Evolutionary conservation across 1,140 invertebrate genomes (phyloP), one percentile per base, ranked within the genome.

Genomic region (Zaprionus ghesquierei): DNA sequence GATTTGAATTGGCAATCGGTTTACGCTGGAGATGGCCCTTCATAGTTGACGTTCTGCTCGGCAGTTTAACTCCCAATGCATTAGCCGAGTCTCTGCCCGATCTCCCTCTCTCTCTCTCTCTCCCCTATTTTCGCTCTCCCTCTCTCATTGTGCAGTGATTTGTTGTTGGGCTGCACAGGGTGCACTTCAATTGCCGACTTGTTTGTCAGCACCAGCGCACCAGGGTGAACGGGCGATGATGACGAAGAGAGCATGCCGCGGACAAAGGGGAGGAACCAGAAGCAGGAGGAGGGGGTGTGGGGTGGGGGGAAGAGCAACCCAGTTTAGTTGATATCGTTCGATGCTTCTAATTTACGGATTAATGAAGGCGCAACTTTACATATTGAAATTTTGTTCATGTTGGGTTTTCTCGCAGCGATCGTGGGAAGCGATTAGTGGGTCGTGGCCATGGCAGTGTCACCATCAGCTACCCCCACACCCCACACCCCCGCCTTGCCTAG

Each of bases 261-360:
- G 29, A 31, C 22, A 23, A 10, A 31, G 27, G 10, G 9, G 5
- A 5, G 25, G 8, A 20, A 23, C 8, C 13, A 41, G 35, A 12
- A 0, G 33, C 12, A 13, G 15, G 27, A 13, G 33, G 31, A 63
- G 13, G 35, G 41, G 60, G n/a, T n/a, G n/a, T n/a, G n/a, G n/a
- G n/a, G n/a, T n/a, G n/a, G n/a, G n/a, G n/a, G n/a, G n/a, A n/a
- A n/a, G n/a, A 35, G 65, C 49, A 44, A 62, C 44, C 33, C 41
- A 55, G 50, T 59, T 59, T 41, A 64, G 64, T 54, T 74, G 79
- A 80, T 89, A 89, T 75, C 84, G 77, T 80, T 89, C 73, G 79
- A 84, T 89, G 84, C 79, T 87, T 87, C 84, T 87, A 87, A 87
- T 87, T 87, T 87, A 84, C 84, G 84, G 84, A 87, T 87, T 87